Conservation (phyloP, 2,113 vertebrate genomes). For the Fulmarus glacialis region DNA sequence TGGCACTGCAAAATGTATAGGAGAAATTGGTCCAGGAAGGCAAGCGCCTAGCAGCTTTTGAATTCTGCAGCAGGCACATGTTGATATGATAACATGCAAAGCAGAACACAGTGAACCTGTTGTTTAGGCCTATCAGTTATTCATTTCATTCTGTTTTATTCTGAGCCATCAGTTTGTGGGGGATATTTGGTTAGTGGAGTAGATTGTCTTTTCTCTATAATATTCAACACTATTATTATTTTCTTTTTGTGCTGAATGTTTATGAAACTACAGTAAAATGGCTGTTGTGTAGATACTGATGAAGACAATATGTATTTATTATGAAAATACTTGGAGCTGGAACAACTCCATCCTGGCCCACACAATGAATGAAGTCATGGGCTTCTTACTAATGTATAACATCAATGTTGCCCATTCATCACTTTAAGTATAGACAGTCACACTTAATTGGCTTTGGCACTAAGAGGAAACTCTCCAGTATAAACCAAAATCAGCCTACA, state of each 20-base stretch:
- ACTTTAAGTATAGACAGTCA: not conserved
- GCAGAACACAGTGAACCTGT: not conserved
- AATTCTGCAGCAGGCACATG: not conserved
- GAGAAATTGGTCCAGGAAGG: not conserved
- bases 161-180: not conserved
- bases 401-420: not conserved
- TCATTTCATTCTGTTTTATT: not conserved
- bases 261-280: not conserved
- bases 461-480: not conserved
- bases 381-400: not conserved
- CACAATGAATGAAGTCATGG: not conserved
- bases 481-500: not conserved
- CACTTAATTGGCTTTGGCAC: not conserved
- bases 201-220: not conserved
- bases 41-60: not conserved
- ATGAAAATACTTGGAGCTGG: not conserved
- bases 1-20: not conserved
- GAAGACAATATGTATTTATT: not conserved
- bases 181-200: not conserved
- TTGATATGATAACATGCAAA: not conserved
- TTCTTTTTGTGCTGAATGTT: not conserved
- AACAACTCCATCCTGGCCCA: not conserved
- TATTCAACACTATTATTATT: not conserved
- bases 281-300: not conserved
- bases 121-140: not conserved